These are phyloP conservation scores for Leptopilina boulardi DNA, from an alignment of 1,140 invertebrate genomes.

Conservation along the genomic window DNA sequence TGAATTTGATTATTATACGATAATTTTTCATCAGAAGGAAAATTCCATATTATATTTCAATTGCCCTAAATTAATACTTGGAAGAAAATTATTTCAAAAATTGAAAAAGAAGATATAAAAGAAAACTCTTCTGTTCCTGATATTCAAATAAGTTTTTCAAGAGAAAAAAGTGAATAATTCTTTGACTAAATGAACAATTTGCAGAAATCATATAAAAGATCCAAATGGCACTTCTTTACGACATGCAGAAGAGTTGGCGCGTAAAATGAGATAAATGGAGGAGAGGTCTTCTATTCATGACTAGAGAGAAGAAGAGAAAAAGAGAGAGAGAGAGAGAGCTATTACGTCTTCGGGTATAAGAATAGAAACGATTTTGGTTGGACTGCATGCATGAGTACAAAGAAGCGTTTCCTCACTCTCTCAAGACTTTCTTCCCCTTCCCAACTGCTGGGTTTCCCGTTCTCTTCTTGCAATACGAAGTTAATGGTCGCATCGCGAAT, in stretches of 20 bases:
- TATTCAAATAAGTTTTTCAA: too few relatives aligned
- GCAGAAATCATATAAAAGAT: neutral
- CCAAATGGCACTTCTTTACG: constrained; percentile 15
- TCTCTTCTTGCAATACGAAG: constrained; percentile 28
- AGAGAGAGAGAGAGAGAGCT: too few relatives aligned
- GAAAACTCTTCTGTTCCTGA: too few relatives aligned
- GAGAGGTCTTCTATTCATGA: constrained; percentile 25
- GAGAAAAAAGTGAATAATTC: neutral
- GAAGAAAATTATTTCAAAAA: too few relatives aligned
- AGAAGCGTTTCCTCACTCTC: neutral
- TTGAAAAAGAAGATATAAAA: too few relatives aligned
- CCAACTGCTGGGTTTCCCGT: neutral
- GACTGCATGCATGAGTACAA: constrained; percentile 31
- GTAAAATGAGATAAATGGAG: constrained; percentile 30
- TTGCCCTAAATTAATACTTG: too few relatives aligned
- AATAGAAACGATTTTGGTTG: constrained; percentile 36
- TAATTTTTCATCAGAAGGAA: too few relatives aligned
- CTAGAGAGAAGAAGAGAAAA: too few relatives aligned
- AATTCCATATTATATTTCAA: too few relatives aligned
- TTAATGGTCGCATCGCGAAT: constrained; percentile 38
- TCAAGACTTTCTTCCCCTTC: neutral
- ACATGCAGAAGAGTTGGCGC: constrained; percentile 26
- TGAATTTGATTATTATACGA: too few relatives aligned
- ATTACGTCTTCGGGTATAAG: constrained; percentile 23
- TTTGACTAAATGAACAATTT: neutral